These are phyloP conservation scores for Falcunculus frontatus DNA, from an alignment of 2,113 vertebrate species.

Conservation along the genomic window DNA sequence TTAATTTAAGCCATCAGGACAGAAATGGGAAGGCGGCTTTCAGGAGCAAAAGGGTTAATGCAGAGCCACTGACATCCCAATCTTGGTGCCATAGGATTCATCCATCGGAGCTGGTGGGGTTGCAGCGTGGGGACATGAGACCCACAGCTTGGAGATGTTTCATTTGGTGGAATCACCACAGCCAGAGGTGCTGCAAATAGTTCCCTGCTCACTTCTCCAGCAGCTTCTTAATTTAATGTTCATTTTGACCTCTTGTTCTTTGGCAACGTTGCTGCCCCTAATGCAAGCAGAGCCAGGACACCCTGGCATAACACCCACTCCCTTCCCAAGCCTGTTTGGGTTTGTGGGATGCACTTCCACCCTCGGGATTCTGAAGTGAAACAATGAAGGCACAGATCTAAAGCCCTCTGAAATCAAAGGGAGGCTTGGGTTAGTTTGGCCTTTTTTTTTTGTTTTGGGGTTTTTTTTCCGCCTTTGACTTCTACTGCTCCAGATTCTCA, in stretches of 20 bases:
- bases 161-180: neutral
- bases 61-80: neutral
- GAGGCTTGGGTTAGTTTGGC: neutral
- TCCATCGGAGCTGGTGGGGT: neutral
- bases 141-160: neutral
- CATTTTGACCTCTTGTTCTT: neutral
- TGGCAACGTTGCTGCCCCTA: rapidly evolving
- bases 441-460: neutral
- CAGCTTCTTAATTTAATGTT: neutral
- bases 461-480: neutral
- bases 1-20: neutral
- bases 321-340: neutral
- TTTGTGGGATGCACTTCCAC: neutral
- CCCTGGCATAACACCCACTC: neutral
- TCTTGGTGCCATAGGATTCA: neutral
- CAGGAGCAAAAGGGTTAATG: neutral
- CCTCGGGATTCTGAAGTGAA: neutral
- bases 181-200: neutral
- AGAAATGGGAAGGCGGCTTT: neutral
- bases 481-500: neutral
- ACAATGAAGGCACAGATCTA: neutral
- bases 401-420: neutral
- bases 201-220: neutral
- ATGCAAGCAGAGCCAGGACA: neutral
- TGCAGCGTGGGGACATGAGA: neutral